These are phyloP conservation scores for Pseudoatta argentina DNA, from an alignment of 1,140 invertebrate genomes.

Conservation along the genomic window DNA sequence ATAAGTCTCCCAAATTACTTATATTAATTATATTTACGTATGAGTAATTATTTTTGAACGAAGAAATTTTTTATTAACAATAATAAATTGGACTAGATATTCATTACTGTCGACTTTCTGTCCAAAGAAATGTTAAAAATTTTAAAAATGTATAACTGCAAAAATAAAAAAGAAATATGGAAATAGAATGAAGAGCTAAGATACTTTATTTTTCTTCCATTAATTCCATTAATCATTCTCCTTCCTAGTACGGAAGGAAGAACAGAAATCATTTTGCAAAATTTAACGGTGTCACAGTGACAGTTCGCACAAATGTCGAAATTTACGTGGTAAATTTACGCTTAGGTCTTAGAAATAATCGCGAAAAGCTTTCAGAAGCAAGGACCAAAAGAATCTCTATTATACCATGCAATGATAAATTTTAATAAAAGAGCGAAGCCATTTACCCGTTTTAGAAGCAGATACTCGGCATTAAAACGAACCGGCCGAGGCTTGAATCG, in stretches of 20 bases:
- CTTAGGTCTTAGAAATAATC: conserved; percentile 33
- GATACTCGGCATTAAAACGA: conserved; percentile 62
- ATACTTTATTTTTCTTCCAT: background rate
- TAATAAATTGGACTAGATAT: no score
- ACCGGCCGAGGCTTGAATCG: conserved; percentile 28
- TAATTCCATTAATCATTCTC: background rate
- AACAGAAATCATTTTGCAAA: conserved; percentile 8
- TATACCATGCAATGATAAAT: conserved; percentile 58
- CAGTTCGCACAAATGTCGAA: background rate
- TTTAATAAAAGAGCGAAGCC: conserved; percentile 62
- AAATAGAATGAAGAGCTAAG: background rate
- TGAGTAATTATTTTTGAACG: background rate
- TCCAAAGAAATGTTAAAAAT: background rate
- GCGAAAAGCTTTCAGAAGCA: conserved; percentile 36
- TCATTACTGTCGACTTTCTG: background rate
- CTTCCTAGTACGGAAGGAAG: background rate
- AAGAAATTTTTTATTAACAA: background rate
- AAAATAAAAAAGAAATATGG: conserved; percentile 6
- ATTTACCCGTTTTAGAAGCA: conserved; percentile 59
- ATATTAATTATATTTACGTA: conserved; percentile 7
- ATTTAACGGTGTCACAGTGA: conserved; percentile 10
- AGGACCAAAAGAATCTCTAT: conserved; percentile 39
- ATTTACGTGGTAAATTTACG: conserved; percentile 34
- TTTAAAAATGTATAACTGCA: background rate
- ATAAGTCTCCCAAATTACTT: background rate